These are phyloP conservation scores for Eupsilia transversa DNA, from an alignment of 2,888 invertebrate species.

Conservation along the genomic window DNA sequence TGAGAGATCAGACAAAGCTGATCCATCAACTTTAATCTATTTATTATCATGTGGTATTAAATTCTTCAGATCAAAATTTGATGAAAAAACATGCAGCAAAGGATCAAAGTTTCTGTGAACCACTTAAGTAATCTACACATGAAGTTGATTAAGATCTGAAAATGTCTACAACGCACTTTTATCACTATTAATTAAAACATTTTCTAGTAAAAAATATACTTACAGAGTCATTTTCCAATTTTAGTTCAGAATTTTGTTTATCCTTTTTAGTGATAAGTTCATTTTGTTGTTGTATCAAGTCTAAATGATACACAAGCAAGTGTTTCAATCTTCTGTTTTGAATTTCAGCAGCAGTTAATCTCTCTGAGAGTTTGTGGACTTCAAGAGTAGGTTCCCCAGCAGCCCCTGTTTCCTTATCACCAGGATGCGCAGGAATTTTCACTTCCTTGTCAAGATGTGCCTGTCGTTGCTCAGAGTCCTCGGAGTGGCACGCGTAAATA, in stretches of 20 bases:
- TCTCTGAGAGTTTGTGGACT: conserved; percentile 75
- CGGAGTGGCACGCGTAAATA: conserved; percentile 92
- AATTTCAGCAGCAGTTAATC: conserved; percentile 81
- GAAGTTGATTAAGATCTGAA: background rate
- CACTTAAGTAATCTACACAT: background rate
- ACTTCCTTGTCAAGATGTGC: conserved; percentile 84
- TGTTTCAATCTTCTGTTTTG: conserved; percentile 94
- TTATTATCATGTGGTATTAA: background rate
- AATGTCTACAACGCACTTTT: background rate
- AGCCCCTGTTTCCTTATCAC: conserved; percentile 74
- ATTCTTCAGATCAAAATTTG: background rate
- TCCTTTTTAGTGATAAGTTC: conserved; percentile 95
- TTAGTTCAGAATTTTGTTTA: conserved; percentile 93
- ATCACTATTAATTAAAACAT: background rate
- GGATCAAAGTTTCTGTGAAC: background rate
- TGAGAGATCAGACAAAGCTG: background rate
- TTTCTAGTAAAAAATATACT: conserved; percentile 69
- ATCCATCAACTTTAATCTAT: background rate
- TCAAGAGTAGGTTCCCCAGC: conserved; percentile 68
- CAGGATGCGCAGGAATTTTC: conserved; percentile 80
- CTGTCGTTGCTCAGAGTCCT: conserved; percentile 78
- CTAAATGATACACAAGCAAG: conserved; percentile 95
- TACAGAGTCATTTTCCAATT: conserved; percentile 95
- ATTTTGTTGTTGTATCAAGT: conserved; percentile 97
- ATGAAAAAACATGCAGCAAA: background rate